phyloP scores from a whole-genome alignment of 1,140 invertebrate genomes.

The Camponotus floridanus region DNA sequence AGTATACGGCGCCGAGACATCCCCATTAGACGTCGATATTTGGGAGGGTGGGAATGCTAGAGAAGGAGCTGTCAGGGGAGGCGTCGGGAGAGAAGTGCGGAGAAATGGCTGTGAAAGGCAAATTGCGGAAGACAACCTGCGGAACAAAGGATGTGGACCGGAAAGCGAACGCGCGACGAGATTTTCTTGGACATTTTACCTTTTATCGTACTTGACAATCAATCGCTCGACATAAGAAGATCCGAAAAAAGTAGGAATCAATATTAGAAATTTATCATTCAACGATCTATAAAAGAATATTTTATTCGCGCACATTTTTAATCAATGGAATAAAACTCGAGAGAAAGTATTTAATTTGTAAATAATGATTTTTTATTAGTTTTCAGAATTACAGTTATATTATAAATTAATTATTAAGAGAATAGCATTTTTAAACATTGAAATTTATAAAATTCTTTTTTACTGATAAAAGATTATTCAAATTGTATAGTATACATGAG shows the following conservation, averaged over 20 bases:
- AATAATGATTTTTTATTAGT: neutral
- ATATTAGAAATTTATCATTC: constrained; percentile 39
- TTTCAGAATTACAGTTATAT: neutral
- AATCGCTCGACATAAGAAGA: neutral
- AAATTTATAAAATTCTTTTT: neutral
- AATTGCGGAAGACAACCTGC: constrained; percentile 46
- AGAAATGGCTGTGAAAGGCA: constrained; percentile 41
- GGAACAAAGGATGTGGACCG: constrained; percentile 19
- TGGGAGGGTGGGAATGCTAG: constrained; percentile 49
- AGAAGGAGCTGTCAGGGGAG: neutral
- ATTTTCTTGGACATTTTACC: constrained; percentile 36
- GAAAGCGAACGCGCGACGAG: constrained; percentile 25
- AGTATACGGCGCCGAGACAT: constrained; percentile 71
- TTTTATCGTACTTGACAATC: constrained; percentile 31
- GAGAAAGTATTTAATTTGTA: neutral
- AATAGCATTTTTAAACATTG: neutral
- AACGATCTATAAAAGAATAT: neutral
- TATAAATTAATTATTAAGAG: constrained; percentile 28
- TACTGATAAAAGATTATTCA: neutral
- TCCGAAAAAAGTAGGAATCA: neutral
- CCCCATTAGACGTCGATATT: constrained; percentile 79
- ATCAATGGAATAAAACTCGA: neutral
- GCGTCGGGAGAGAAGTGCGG: neutral
- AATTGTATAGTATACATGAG: neutral
- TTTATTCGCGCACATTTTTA: constrained; percentile 17